Conservation (phyloP, 1,140 invertebrate species). For the Eufriesea mexicana region DNA sequence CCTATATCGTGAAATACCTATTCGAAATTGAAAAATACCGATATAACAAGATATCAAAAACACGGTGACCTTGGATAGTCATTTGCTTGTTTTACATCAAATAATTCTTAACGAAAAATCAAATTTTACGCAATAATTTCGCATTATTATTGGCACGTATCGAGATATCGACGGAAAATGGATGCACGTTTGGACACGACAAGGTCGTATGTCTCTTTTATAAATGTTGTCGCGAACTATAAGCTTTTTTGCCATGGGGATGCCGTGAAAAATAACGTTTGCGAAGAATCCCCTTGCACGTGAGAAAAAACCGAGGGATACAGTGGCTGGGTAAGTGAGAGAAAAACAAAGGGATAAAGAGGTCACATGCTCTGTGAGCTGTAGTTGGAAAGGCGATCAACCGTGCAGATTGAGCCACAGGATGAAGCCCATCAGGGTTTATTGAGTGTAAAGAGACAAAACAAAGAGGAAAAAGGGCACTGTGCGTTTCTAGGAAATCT, state of each 20-base stretch:
- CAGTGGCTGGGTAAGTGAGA: not conserved
- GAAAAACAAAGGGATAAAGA: conserved; percentile 36
- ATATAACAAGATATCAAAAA: too few relatives aligned
- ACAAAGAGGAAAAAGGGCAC: conserved; percentile 24
- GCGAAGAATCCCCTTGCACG: not conserved
- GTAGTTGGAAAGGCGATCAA: conserved; percentile 26
- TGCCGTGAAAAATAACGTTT: not conserved
- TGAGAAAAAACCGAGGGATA: conserved; percentile 1
- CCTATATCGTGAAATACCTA: too few relatives aligned
- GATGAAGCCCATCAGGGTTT: conserved; percentile 24
- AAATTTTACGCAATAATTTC: too few relatives aligned
- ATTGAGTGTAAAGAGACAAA: conserved; percentile 24
- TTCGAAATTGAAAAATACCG: too few relatives aligned
- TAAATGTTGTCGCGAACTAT: not conserved
- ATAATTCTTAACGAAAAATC: too few relatives aligned
- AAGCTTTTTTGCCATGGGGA: not conserved
- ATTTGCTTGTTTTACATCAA: too few relatives aligned
- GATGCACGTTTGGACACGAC: too few relatives aligned
- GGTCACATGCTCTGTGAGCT: conserved; percentile 8
- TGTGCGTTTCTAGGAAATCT: not conserved
- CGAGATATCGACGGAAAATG: too few relatives aligned
- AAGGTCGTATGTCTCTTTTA: too few relatives aligned
- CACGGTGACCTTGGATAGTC: too few relatives aligned
- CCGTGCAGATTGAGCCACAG: conserved; percentile 22
- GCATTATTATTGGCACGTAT: too few relatives aligned